Base-by-base conservation (phyloP, 2,797 vertebrate genomes). In the Vultur gryphus region DNA sequence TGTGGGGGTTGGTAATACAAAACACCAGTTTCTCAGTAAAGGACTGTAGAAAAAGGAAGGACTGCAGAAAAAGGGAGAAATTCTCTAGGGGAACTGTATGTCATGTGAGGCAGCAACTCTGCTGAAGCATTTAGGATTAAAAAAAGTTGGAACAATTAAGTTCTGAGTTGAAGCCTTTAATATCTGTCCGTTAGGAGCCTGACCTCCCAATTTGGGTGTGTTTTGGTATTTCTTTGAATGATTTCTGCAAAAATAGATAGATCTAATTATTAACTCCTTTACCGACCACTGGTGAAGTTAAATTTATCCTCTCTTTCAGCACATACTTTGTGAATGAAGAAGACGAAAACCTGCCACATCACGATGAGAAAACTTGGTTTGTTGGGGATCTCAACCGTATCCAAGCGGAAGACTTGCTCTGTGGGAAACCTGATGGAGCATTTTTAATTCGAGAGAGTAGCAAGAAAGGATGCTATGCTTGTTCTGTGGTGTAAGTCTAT, bases 381-480 rank as follows among this genome's bases (percentile, higher is more conserved):
- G 99, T 99, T 14, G 99, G 99, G 5, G 98, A 99, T 95, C 96
- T 99, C 97, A 99, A 99, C 97, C 98, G 99, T 93, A 98, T 98
- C 52, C 98, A 99, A 98, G 98, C 99, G 3, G 99, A 99, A 97
- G 99, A 99, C 69, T 98, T 99, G 95, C 99, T 99, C 46, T 97
- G 97, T 49, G 99, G 99, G 81, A 99, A 99, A 94, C 98, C 99
- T 2, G 99, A 99, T 39, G 99, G 99, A 86, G 98, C 99, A 5
- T 99, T 99, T 93, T 98, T 99, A 94, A 99, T 99, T 98, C 98
- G 99, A 4, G 99, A 99, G 96, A 99, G 99, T 95, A 99, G 99
- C 99, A 99, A 98, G 97, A 98, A 98, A 96, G 98, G 98, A 91
- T 98, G 98, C 82, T 98, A 98, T 15, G 98, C 98, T 92, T 98